Base-by-base conservation (phyloP, 2,113 vertebrate genomes). In the Nansenia antarctica region DNA sequence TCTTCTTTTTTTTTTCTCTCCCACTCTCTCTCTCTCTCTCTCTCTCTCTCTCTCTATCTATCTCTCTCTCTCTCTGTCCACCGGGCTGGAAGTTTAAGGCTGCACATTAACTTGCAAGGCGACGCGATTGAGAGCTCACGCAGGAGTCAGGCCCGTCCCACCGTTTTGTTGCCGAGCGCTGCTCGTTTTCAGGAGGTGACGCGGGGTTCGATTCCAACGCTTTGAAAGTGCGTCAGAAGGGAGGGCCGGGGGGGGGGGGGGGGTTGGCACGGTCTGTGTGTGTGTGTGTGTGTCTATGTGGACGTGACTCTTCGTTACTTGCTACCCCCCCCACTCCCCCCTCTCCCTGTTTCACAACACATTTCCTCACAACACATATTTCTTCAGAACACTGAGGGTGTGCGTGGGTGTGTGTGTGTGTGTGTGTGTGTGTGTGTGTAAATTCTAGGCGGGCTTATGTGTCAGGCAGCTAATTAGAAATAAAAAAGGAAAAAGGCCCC, bases 21-120 rank as follows among this genome's bases (percentile, higher is more conserved):
- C n/a, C n/a, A n/a, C n/a, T n/a, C n/a, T n/a, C n/a, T n/a, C n/a
- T n/a, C n/a, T n/a, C n/a, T n/a, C n/a, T n/a, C n/a, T n/a, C n/a
- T n/a, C n/a, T n/a, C n/a, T n/a, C n/a, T n/a, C n/a, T n/a, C n/a
- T n/a, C n/a, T n/a, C n/a, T n/a, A n/a, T n/a, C n/a, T n/a, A n/a
- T n/a, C n/a, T n/a, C n/a, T n/a, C n/a, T n/a, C n/a, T n/a, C n/a
- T n/a, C n/a, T n/a, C n/a, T n/a, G n/a, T n/a, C 72, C 64, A 62
- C 34, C 30, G 11, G 24, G 60, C 61, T 83, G 70, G 77, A 86
- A 84, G 71, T 84, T 75, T 74, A 79, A 71, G 78, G 74, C 76
- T 77, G 75, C 69, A 80, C 71, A 79, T 83, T 83, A 84, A 81
- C 76, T 83, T 77, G 72, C 66, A 39, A 67, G 72, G 65, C 58